Base-by-base conservation (phyloP, 2,113 vertebrate genomes). In the Typhlomys cinereus region DNA sequence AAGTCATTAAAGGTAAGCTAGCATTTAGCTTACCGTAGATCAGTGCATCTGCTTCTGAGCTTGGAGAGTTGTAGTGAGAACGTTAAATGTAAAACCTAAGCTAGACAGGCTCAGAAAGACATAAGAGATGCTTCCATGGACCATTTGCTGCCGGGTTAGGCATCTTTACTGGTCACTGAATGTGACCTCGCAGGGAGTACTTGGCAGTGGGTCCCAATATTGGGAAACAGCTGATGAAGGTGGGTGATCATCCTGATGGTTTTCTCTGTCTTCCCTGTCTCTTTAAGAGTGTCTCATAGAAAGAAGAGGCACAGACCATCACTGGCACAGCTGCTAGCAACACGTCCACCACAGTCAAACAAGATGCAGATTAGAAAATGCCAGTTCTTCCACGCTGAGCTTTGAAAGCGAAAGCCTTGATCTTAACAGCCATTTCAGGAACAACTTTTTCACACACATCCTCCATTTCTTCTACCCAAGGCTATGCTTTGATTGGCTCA, bases 11-110 rank as follows among this genome's bases (percentile, higher is more conserved):
- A 70, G 91, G 18, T n/a, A n/a, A 64, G 8, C n/a, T 29, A 76
- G 36, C 66, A 59, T 64, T 81, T 87, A 83, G 48, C 12, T 90
- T 69, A 44, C 8, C 12, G n/a, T 71, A 57, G 48, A 85, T 67
- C 52, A 91, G 41, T 25, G 52, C 17, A 57, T 44, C 27, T 79
- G 39, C 73, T 80, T 52, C 50, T 59, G 46, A 90, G 71, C 71
- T 80, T 87, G 46, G 79, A 52, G 48, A 46, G 18, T 87, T 71
- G 88, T 88, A 80, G 36, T 83, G 50, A 67, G 92, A 83, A 89
- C 15, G 41, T 85, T 61, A 23, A 82, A 44, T 67, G 48, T 21
- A 73, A 88, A 82, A 73, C 34, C 27, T 86, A 78, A 85, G 23
- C 14, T 81, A 31, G 44, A 44, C 41, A 88, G 54, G 7, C 12